Conservation (phyloP, 2,797 vertebrate genomes). For the Erpetoichthys calabaricus region DNA sequence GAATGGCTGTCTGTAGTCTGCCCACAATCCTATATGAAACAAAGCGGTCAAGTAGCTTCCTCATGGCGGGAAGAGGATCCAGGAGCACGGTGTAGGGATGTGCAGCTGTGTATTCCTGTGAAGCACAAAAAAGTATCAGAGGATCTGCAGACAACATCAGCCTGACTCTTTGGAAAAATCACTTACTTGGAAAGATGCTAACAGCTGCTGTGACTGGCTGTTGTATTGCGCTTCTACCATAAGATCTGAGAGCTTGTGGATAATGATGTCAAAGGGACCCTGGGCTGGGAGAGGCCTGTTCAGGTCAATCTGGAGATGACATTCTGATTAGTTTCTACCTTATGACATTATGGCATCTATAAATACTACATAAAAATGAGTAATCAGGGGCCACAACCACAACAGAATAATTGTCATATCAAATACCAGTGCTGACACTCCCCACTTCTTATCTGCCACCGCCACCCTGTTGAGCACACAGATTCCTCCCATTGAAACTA, state of each 20-base stretch:
- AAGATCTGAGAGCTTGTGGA: slow-evolving; percentile 58
- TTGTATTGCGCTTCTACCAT: slow-evolving; percentile 48
- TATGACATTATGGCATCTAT: too few relatives aligned
- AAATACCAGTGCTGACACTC: neutral
- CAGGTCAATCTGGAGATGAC: slow-evolving; percentile 42
- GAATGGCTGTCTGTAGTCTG: slow-evolving; percentile 36
- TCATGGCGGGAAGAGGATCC: slow-evolving; percentile 51
- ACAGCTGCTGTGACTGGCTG: slow-evolving; percentile 40
- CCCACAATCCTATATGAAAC: slow-evolving; percentile 47
- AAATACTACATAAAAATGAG: too few relatives aligned
- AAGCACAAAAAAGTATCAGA: neutral
- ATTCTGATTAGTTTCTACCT: too few relatives aligned
- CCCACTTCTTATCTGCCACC: neutral
- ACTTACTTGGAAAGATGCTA: slow-evolving; percentile 43
- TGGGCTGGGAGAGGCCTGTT: slow-evolving; percentile 37
- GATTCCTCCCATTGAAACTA: neutral
- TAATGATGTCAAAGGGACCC: slow-evolving; percentile 50
- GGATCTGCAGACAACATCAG: neutral
- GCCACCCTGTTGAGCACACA: neutral
- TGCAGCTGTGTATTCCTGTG: slow-evolving; percentile 39
- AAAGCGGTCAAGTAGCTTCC: slow-evolving; percentile 47
- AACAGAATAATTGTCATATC: neutral
- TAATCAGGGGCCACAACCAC: too few relatives aligned
- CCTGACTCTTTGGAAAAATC: neutral
- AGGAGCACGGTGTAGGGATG: slow-evolving; percentile 43